Evolutionary conservation across 2,888 invertebrate genomes (phyloP).

Genomic region (Agonum fuliginosum): DNA sequence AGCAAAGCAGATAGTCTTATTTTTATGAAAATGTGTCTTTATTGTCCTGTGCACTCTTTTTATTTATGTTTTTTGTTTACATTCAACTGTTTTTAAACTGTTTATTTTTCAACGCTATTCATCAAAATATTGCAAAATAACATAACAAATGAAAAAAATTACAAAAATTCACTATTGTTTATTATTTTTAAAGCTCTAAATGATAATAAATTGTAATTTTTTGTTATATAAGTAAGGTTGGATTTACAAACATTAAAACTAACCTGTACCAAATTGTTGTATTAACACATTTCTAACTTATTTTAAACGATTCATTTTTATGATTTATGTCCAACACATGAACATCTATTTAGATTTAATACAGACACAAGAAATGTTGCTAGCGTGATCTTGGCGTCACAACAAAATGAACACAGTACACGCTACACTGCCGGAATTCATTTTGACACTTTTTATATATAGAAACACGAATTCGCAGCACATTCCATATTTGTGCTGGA

Average conservation of each 20-base stretch:
- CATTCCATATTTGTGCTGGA: slow-evolving; percentile 50
- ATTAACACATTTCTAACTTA: slow-evolving; percentile 51
- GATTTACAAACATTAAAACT: slow-evolving; percentile 45
- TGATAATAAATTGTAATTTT: slow-evolving; percentile 6
- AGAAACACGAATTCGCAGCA: slow-evolving; percentile 35
- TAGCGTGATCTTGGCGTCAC: slow-evolving; percentile 57
- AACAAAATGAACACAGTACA: slow-evolving; percentile 48
- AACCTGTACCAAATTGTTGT: slow-evolving; percentile 39
- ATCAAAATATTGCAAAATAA: neutral
- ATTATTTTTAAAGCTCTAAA: neutral
- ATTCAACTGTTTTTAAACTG: slow-evolving; percentile 20
- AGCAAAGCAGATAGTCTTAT: neutral
- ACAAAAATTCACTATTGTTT: neutral
- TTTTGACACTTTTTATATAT: slow-evolving; percentile 33
- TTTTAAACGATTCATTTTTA: slow-evolving; percentile 38
- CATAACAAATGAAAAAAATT: neutral
- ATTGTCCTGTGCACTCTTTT: slow-evolving; percentile 5
- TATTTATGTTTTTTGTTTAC: slow-evolving; percentile 42
- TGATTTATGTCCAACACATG: slow-evolving; percentile 33
- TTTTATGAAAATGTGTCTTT: neutral
- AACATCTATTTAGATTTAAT: slow-evolving; percentile 51
- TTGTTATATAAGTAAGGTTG: slow-evolving; percentile 60
- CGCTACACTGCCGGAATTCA: slow-evolving; percentile 42
- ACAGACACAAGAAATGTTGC: slow-evolving; percentile 47
- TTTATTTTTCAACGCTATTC: neutral